Conservation (phyloP, 2,888 invertebrate genomes). For the Chymomyza caudatula region DNA sequence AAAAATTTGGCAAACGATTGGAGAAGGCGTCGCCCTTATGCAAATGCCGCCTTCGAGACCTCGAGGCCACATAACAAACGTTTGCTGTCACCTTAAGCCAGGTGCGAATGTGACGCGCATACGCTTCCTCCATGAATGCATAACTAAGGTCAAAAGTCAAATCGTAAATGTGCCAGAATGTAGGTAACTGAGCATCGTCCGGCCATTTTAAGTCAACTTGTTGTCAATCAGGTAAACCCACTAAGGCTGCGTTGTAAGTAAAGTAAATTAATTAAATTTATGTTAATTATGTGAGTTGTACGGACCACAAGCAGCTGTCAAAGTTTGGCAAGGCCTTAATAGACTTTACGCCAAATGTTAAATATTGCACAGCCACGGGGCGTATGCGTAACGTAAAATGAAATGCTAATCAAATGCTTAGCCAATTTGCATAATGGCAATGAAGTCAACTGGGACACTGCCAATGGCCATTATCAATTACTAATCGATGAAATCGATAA, state of each 20-base stretch:
- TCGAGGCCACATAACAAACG: constrained; percentile 7
- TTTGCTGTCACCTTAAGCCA: constrained; percentile 27
- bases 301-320: constrained; percentile 27
- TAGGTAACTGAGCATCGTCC: constrained; percentile 6
- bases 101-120: constrained; percentile 34
- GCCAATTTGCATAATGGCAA: constrained; percentile 55
- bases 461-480: constrained; percentile 57
- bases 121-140: constrained; percentile 37
- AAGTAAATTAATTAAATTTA: constrained; percentile 65
- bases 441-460: constrained; percentile 26
- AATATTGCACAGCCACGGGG: constrained; percentile 37
- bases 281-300: constrained; percentile 49
- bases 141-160: constrained; percentile 53
- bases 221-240: constrained; percentile 37
- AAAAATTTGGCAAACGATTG: constrained; percentile 34
- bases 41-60: constrained; percentile 36
- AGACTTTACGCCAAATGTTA: not conserved
- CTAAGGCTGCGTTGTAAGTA: constrained; percentile 24
- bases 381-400: constrained; percentile 42
- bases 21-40: constrained; percentile 37
- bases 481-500: constrained; percentile 68
- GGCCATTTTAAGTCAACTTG: constrained; percentile 13
- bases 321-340: constrained; percentile 43
- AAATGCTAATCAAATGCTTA: constrained; percentile 60
- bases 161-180: constrained; percentile 57